Base-by-base conservation (phyloP, 2,113 vertebrate genomes). In the Tamias sibiricus region DNA sequence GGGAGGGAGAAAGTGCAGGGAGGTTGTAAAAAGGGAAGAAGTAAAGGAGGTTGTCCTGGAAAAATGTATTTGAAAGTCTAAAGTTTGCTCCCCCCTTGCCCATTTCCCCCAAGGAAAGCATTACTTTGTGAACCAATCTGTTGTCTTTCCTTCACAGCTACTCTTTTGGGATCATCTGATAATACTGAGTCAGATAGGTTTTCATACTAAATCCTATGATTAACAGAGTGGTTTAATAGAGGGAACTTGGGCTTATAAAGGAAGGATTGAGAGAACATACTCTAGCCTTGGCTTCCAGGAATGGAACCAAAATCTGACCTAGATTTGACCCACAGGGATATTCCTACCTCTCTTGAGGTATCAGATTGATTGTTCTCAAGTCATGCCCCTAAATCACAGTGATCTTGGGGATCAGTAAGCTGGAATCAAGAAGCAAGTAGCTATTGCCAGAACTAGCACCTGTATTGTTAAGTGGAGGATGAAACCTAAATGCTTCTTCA, bases 361-460 rank as follows among this genome's bases (percentile, higher is more conserved):
- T 85, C 62, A 16, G n/a, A 54, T 62, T 87, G 49, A 74, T 66
- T 82, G 57, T 24, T 84, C 26, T 64, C n/a, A 62, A 35, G 9
- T 84, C 19, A 72, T 12, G 22, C 4, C 37, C 32, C 24, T 82
- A 32, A 62, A 26, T 69, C 90, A 90, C 90, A 90, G 64, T 52
- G n/a, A 9, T 89, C 79, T 44, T 62, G 66, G 37, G 54, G n/a
- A 68, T 93, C 42, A 12, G 37, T 95, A 81, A 59, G 1, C 24
- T 94, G 30, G 62, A 88, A 83, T 81, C 32, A 77, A 94, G 90
- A 40, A 95, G 40, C 32, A 49, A n/a, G n/a, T n/a, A 59, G n/a
- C n/a, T n/a, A n/a, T n/a, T n/a, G n/a, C n/a, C n/a, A n/a, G n/a
- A n/a, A n/a, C n/a, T n/a, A n/a, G n/a, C n/a, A n/a, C n/a, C n/a